phyloP scores from a whole-genome alignment of 2,888 invertebrate genomes.

The Pachydiplax longipennis region DNA sequence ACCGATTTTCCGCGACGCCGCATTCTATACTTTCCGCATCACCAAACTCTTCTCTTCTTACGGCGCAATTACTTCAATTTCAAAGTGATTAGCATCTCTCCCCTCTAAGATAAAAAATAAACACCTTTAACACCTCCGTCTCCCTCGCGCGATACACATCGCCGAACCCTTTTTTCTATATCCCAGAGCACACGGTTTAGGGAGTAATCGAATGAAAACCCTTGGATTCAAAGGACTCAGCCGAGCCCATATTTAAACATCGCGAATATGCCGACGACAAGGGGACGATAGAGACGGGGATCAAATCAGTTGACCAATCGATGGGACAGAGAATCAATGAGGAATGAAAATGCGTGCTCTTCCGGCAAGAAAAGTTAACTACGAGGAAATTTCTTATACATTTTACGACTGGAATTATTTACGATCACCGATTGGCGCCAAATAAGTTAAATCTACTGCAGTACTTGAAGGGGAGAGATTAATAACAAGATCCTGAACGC shows the following conservation, averaged over 20 bases:
- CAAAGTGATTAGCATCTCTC: constrained; percentile 35
- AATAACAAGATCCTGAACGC: too few relatives aligned
- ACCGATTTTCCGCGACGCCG: constrained; percentile 35
- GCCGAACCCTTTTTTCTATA: background rate
- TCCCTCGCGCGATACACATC: background rate
- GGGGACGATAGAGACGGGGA: background rate
- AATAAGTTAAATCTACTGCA: too few relatives aligned
- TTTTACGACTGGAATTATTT: too few relatives aligned
- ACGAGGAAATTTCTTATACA: too few relatives aligned
- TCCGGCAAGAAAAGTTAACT: too few relatives aligned
- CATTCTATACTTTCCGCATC: constrained; percentile 38
- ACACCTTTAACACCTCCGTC: background rate
- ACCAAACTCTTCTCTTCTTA: constrained; percentile 28
- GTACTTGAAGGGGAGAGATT: too few relatives aligned
- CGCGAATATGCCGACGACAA: background rate
- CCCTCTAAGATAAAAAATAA: background rate
- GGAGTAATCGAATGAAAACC: constrained; percentile 34
- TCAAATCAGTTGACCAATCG: constrained; percentile 32
- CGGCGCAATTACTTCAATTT: constrained; percentile 41
- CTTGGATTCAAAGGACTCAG: constrained; percentile 25
- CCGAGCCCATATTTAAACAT: constrained; percentile 39
- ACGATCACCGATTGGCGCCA: too few relatives aligned
- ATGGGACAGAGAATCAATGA: constrained; percentile 17
- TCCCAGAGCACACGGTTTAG: constrained; percentile 20
- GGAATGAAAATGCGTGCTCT: background rate